Percentiles rank a stretch among this genome's conserved stretches.
These are phyloP conservation scores for Excalfactoria chinensis DNA, from an alignment of 2,113 vertebrate species.

Conservation along the genomic window DNA sequence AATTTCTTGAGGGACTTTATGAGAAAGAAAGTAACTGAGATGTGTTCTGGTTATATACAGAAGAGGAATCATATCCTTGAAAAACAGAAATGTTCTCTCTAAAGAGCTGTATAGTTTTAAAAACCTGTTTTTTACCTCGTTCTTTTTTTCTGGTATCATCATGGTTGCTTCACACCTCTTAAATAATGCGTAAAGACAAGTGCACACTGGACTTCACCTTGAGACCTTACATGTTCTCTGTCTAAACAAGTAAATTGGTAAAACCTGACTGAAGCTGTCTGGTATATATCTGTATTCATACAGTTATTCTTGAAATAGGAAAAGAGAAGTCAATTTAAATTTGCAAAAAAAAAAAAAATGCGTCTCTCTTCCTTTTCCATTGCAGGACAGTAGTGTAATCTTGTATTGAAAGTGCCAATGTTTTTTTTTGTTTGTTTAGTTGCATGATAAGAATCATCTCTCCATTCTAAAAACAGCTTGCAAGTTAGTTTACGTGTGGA, in stretches of 20 bases:
- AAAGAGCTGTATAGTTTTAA: not conserved
- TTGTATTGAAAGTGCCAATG: not conserved
- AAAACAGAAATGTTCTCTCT: not conserved
- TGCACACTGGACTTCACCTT: not conserved
- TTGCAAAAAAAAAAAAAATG: not conserved
- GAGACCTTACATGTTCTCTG: slow-evolving; percentile 6
- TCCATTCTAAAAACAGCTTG: not conserved
- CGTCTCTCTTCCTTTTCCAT: not conserved
- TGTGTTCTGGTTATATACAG: not conserved
- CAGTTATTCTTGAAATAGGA: not conserved
- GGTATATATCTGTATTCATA: not conserved
- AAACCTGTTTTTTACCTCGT: not conserved
- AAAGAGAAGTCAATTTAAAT: slow-evolving; percentile 20
- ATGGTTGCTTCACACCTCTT: slow-evolving; percentile 26
- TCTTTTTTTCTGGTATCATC: not conserved
- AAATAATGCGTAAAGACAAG: slow-evolving; percentile 36
- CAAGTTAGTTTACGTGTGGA: not conserved
- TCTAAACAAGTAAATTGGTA: slow-evolving; percentile 34
- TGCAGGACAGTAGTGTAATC: not conserved
- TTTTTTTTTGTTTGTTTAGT: not conserved
- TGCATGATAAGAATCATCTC: not conserved
- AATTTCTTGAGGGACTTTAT: not conserved
- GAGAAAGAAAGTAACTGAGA: not conserved
- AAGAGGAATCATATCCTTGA: not conserved
- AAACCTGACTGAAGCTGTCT: slow-evolving; percentile 34